These are phyloP conservation scores for Premnoplex brunnescens DNA, from an alignment of 2,797 vertebrate species.

Conservation along the genomic window DNA sequence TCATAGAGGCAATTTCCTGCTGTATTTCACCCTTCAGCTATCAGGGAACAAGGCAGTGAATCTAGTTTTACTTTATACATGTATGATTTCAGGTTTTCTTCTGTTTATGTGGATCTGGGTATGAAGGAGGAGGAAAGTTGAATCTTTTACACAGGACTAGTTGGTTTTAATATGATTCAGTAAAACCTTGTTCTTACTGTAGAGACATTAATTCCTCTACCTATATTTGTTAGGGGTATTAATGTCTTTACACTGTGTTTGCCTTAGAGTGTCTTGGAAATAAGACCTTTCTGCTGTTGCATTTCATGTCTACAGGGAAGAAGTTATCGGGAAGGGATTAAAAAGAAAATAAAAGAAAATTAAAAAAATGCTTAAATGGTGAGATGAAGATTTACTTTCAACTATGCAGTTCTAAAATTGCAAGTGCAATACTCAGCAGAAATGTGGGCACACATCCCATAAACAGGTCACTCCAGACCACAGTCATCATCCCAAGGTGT, in stretches of 20 bases:
- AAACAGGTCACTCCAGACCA: conserved; percentile 21
- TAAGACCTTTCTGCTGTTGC: background rate
- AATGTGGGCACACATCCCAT: background rate
- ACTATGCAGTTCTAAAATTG: background rate
- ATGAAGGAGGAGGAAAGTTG: background rate
- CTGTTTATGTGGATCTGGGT: background rate
- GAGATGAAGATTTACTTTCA: background rate
- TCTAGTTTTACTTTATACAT: background rate
- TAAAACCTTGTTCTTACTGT: background rate
- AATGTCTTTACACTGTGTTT: background rate
- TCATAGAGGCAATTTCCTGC: background rate
- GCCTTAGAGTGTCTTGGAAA: background rate
- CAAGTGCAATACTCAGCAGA: conserved; percentile 3
- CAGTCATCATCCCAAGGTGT: conserved; percentile 22
- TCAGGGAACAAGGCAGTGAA: background rate
- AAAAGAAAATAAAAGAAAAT: background rate
- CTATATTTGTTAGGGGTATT: background rate
- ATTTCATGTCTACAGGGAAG: background rate
- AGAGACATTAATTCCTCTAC: background rate
- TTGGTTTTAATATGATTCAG: background rate
- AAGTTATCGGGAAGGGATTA: background rate
- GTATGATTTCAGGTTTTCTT: accelerated
- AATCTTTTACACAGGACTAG: background rate
- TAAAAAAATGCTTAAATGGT: background rate
- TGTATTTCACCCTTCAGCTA: background rate